phyloP scores from a whole-genome alignment of 2,113 vertebrate genomes.

The Ramphastos sulfuratus region DNA sequence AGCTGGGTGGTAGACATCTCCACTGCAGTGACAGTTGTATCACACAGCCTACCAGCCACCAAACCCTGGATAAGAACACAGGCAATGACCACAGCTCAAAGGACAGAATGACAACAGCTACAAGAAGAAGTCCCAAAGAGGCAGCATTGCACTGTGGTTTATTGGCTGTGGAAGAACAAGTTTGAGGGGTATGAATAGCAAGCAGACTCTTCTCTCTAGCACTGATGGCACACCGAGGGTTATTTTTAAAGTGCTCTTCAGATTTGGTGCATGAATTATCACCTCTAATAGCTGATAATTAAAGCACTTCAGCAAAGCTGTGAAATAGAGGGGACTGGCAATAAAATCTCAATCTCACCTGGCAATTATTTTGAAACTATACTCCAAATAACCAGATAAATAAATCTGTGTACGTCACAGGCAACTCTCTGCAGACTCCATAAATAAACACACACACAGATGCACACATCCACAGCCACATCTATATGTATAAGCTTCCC shows the following conservation, averaged over 20 bases:
- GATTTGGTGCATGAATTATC: conserved; percentile 69
- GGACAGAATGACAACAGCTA: background rate
- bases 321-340: conserved; percentile 49
- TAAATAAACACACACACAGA: conserved; percentile 31
- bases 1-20: fast-evolving
- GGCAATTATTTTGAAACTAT: conserved; percentile 52
- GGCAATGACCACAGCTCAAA: background rate
- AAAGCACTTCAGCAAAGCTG: conserved; percentile 66
- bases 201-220: background rate
- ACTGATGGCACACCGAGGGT: background rate
- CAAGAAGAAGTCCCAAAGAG: background rate
- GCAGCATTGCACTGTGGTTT: background rate
- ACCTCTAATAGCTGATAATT: conserved; percentile 74
- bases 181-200: background rate
- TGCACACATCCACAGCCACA: background rate
- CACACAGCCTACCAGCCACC: background rate
- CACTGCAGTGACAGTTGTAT: background rate
- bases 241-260: conserved; percentile 30
- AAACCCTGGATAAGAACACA: background rate
- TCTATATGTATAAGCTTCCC: background rate
- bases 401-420: background rate
- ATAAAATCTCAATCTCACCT: conserved; percentile 47
- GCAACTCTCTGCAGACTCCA: background rate
- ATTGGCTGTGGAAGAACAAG: background rate
- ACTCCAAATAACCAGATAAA: conserved; percentile 45